Conservation (phyloP, 2,113 vertebrate genomes). For the Callipepla squamata region DNA sequence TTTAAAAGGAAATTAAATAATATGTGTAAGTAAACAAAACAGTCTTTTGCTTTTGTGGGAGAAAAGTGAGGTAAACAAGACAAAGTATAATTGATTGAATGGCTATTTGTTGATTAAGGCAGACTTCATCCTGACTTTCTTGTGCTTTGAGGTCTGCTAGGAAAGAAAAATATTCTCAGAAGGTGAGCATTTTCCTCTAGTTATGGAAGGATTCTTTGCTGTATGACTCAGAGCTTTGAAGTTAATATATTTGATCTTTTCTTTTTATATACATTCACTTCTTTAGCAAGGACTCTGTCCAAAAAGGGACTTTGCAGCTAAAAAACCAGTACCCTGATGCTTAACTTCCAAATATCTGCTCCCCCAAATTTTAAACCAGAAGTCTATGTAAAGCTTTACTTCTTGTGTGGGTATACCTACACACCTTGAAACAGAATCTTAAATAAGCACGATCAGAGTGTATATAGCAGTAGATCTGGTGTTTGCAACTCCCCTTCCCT, state of each 20-base stretch:
- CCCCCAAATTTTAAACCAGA: not conserved
- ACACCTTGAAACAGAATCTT: not conserved
- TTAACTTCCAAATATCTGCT: not conserved
- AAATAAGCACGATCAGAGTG: not conserved
- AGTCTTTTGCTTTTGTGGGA: not conserved
- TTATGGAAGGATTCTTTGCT: not conserved
- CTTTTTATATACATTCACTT: not conserved
- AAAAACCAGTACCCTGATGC: not conserved
- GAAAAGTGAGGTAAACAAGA: not conserved
- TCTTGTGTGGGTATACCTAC: not conserved
- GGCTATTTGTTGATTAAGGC: not conserved
- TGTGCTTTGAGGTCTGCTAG: not conserved
- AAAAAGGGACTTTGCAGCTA: not conserved
- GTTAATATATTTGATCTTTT: not conserved
- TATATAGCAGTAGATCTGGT: not conserved
- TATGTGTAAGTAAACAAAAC: not conserved
- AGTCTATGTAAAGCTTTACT: not conserved
- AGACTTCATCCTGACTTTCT: not conserved
- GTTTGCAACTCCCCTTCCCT: not conserved
- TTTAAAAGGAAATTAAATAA: not conserved
- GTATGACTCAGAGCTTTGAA: constrained; percentile 18
- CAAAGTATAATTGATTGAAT: not conserved
- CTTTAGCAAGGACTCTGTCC: not conserved
- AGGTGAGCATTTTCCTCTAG: not conserved
- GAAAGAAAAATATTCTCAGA: not conserved